Evolutionary conservation across 2,888 invertebrate species (phyloP), one percentile per base, ranked within the genome.

Genomic region (Xestia ashworthii): DNA sequence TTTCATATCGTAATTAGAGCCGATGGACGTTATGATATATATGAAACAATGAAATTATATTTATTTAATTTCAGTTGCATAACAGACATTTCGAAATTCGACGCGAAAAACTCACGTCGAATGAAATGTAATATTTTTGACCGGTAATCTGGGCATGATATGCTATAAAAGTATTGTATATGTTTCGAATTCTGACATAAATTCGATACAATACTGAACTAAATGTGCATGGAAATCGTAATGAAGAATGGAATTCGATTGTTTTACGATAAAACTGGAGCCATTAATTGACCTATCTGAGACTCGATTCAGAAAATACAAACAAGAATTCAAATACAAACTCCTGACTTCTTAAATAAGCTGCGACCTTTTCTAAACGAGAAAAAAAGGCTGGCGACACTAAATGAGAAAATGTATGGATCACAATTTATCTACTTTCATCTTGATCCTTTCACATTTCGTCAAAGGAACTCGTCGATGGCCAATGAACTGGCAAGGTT

Each of bases 271-370:
- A 46, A 64, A 71, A 71, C 79, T 71, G 71, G 72, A 76, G 58
- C 41, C 71, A 80, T 83, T 79, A 76, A 84, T 85, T 62, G 55
- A 68, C 73, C 62, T 74, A 69, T 71, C 66, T 65, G 72, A 46
- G 46, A 70, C 64, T 78, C 64, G 8, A 74, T 71, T 67, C 55
- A 60, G 41, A 25, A 70, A 66, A 75, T 69, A 41, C 48, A 73
- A 82, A 71, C 25, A 73, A 66, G 48, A 65, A 80, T 76, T 58
- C 3, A 71, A 78, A 81, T 71, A 41, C 25, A 67, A 79, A 74
- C 11, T 58, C 78, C 58, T 74, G 25, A 50, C 5, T 32, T 22
- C 19, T 62, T 71, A 64, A 75, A 58, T 71, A 55, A 69, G 19
- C 66, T 69, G 19, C 3, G 12, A 46, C 46, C 4, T 50, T 67